Evolutionary conservation across 1,140 invertebrate species (phyloP).

Genomic region (Rhopalosiphum maidis): DNA sequence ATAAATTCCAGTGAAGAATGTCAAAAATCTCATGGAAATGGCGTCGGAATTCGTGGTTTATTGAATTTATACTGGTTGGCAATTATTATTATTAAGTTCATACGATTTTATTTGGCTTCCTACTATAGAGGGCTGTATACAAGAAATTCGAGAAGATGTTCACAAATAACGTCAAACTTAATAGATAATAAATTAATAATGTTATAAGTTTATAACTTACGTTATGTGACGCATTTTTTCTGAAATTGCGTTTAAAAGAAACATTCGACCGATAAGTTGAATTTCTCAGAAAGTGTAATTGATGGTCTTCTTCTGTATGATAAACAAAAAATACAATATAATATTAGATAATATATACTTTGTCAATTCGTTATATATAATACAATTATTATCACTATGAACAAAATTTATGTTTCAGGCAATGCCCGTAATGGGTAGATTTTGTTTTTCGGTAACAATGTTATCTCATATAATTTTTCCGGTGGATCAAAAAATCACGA

Average conservation of each 20-base stretch:
- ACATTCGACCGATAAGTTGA: background rate
- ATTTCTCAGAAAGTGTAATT: background rate
- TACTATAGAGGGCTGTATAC: background rate
- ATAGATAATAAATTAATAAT: background rate
- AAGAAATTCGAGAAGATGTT: background rate
- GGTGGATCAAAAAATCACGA: background rate
- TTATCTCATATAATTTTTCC: background rate
- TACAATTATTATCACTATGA: background rate
- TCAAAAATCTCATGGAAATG: background rate
- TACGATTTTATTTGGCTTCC: background rate
- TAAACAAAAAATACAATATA: background rate
- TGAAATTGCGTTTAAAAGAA: background rate
- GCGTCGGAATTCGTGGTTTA: background rate
- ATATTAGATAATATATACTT: background rate
- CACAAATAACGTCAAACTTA: background rate
- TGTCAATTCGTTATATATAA: background rate
- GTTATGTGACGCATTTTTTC: background rate
- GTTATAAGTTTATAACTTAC: background rate
- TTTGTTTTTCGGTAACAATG: background rate
- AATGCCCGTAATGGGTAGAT: background rate
- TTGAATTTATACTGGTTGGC: too few species aligned
- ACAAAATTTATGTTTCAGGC: background rate
- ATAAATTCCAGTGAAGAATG: background rate
- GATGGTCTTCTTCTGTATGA: background rate
- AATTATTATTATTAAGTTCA: background rate